Base-by-base conservation (phyloP, 2,113 vertebrate species). In the Tachycineta bicolor region DNA sequence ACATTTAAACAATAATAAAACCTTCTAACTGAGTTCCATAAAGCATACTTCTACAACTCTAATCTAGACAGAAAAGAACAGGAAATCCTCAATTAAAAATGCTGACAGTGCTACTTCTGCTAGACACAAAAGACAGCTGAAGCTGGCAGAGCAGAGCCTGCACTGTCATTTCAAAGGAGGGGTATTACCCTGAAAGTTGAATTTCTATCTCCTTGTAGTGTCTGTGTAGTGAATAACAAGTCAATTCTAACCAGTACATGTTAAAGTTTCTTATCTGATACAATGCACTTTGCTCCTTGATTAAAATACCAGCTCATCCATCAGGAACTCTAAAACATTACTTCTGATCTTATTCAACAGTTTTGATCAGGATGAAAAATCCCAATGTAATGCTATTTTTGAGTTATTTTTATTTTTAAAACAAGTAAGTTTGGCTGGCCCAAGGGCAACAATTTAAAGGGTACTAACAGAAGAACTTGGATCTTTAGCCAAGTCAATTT, bases 21-120 rank as follows among this genome's bases (percentile, higher is more conserved):
- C 49, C 24, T 56, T 85, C 71, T 95, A 94, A 93, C 52, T 74
- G 60, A 93, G 70, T 79, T 76, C n/a, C 44, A 88, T 43, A 63
- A 39, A 93, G 41, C 55, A 83, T 25, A 91, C 50, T 53, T 94
- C 59, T 60, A 26, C 69, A 94, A 50, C 47, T 91, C 34, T 83
- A 53, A 77, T 81, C 78, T 29, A 78, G 68, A 80, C 50, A 88
- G 69, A 76, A 85, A 62, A 68, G 77, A 94, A 82, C 91, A 97
- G 92, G 96, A 97, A 96, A 96, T 93, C 81, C 91, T 77, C 53
- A 50, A 88, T 33, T 79, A 56, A 89, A 96, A 96, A 91, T 43
- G 95, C 93, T 96, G 93, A 96, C 58, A 64, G 34, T 15, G 49
- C 91, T 95, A 80, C 80, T 95, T 83, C 74, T 95, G 58, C 55